Conservation (phyloP, 2,113 vertebrate species). For the Trinectes maculatus region DNA sequence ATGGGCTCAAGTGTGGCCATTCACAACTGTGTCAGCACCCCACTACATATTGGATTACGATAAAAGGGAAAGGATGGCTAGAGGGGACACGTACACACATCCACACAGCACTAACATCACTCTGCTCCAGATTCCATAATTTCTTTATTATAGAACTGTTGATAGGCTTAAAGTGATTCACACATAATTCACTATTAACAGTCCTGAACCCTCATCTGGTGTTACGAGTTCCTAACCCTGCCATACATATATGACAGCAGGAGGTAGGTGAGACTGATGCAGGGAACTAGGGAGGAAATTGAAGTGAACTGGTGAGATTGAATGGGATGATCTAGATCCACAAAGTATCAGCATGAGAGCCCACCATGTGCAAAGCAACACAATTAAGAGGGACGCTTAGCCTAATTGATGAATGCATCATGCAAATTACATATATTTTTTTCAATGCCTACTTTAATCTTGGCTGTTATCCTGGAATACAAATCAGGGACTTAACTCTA, state of each 20-base stretch:
- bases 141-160: conserved; percentile 8
- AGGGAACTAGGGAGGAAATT: conserved; percentile 65
- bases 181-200: conserved; percentile 42
- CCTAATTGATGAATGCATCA: conserved; percentile 75
- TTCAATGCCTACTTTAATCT: conserved; percentile 59
- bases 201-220: conserved; percentile 33
- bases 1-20: conserved; percentile 48
- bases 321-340: conserved; percentile 52
- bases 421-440: conserved; percentile 75
- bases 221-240: conserved; percentile 17
- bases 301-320: conserved; percentile 66
- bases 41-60: conserved; percentile 62
- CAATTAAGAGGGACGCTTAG: conserved; percentile 75
- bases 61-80: conserved; percentile 44
- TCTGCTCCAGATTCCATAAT: conserved; percentile 29
- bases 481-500: conserved; percentile 76
- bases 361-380: conserved; percentile 79
- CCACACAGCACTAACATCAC: conserved; percentile 17
- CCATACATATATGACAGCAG: conserved; percentile 39
- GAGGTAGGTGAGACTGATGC: conserved; percentile 29
- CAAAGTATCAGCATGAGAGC: conserved; percentile 73
- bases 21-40: conserved; percentile 49
- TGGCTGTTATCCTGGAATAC: conserved; percentile 67
- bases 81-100: conserved; percentile 14
- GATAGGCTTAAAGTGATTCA: conserved; percentile 35